A percentile compares a stretch with the other conserved stretches of the same genome.
Evolutionary conservation across 2,888 invertebrate species (phyloP).

Genomic region (Synergus umbraculus): DNA sequence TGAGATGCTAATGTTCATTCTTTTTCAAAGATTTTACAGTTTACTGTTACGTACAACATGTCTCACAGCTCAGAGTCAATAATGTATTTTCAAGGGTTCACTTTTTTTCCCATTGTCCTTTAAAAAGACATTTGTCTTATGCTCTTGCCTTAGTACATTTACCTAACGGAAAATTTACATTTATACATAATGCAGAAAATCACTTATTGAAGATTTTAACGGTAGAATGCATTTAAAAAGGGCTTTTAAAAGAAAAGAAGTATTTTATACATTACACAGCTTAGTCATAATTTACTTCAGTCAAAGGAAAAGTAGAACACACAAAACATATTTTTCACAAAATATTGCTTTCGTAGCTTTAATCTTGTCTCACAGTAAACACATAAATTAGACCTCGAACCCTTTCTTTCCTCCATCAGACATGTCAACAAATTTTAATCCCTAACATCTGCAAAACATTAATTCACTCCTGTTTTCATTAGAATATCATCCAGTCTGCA

Average conservation of each 20-base stretch:
- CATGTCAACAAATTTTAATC: not conserved
- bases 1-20: not conserved
- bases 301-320: not conserved
- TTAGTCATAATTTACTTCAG: not conserved
- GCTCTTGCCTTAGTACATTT: not conserved
- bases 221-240: not conserved
- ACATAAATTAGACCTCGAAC: slow-evolving; percentile 1
- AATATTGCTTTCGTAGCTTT: slow-evolving; percentile 1
- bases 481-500: not conserved
- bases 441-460: not conserved
- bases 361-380: not conserved
- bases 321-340: not conserved
- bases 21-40: not conserved
- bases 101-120: not conserved
- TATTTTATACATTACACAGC: not conserved
- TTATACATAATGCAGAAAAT: slow-evolving; percentile 10
- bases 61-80: slow-evolving; percentile 22
- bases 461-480: slow-evolving; percentile 21
- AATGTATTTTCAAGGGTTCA: slow-evolving; percentile 13
- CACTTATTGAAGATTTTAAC: not conserved
- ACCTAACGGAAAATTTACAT: slow-evolving; percentile 1
- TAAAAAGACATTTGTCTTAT: not conserved
- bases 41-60: not conserved
- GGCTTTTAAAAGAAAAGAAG: not conserved
- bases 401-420: not conserved